Conservation (phyloP, 2,797 vertebrate genomes). For the Molossus alvarezi region DNA sequence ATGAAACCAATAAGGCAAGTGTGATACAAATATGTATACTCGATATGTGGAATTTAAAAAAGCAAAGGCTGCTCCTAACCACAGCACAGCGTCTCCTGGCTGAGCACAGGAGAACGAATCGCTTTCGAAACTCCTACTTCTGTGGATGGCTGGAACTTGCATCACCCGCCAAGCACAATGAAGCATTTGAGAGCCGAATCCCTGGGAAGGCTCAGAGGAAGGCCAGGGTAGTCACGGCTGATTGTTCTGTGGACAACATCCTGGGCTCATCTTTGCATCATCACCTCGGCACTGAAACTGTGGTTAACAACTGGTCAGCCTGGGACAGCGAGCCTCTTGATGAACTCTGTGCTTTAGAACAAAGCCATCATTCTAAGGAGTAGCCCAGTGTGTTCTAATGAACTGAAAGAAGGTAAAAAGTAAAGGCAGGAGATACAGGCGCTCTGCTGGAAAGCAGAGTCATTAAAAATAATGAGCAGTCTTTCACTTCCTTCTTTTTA, state of each 20-base stretch:
- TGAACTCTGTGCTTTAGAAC: slow-evolving; percentile 90
- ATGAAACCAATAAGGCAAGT: slow-evolving; percentile 9
- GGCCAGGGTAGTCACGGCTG: background rate
- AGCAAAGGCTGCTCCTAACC: background rate
- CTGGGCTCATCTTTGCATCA: slow-evolving; percentile 84
- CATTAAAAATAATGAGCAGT: slow-evolving; percentile 96
- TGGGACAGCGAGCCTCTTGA: slow-evolving; percentile 85
- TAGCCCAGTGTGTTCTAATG: slow-evolving; percentile 89
- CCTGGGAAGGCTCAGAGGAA: background rate
- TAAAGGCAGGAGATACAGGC: slow-evolving; percentile 91
- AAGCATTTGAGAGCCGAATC: background rate
- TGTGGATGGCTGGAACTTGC: background rate
- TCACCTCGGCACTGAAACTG: slow-evolving; percentile 83
- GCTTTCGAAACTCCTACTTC: too few species aligned
- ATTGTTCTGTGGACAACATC: slow-evolving; percentile 42
- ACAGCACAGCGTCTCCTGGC: background rate
- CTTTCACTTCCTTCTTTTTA: slow-evolving; percentile 92
- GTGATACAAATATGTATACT: background rate
- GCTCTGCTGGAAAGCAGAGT: slow-evolving; percentile 93
- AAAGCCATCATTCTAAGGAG: slow-evolving; percentile 93
- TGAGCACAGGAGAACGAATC: slow-evolving; percentile 37
- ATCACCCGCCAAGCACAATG: background rate
- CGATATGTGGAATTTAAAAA: background rate
- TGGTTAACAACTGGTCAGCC: slow-evolving; percentile 82
- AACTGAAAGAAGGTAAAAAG: slow-evolving; percentile 90